Evolutionary conservation across 2,113 vertebrate species (phyloP).

Genomic region (Pteronura brasiliensis): DNA sequence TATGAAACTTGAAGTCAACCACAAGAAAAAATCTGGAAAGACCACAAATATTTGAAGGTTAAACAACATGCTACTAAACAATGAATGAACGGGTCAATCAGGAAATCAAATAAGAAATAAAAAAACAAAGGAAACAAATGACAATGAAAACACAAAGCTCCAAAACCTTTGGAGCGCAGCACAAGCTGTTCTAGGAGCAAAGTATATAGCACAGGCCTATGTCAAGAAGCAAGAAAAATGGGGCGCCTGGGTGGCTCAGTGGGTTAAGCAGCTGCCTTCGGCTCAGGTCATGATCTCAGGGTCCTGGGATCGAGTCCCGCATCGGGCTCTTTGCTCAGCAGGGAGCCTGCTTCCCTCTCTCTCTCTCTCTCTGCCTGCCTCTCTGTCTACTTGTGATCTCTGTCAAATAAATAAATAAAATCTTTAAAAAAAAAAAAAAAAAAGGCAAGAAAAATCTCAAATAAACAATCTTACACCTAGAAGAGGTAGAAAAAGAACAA

Average conservation of each 20-base stretch:
- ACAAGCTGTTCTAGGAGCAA: background rate
- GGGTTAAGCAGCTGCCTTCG: too few species aligned
- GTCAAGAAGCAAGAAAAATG: background rate
- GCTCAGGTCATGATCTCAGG: too few species aligned
- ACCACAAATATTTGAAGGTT: background rate
- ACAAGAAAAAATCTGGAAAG: background rate
- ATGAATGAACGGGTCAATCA: background rate
- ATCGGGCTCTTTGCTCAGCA: too few species aligned
- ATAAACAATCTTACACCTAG: background rate
- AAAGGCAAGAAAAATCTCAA: background rate
- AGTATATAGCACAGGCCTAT: background rate
- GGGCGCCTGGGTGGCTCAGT: too few species aligned
- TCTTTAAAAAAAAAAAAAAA: too few species aligned
- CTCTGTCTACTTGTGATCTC: too few species aligned
- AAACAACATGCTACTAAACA: background rate
- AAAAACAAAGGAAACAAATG: background rate
- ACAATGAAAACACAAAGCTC: background rate
- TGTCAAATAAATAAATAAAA: too few species aligned
- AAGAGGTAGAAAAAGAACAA: background rate
- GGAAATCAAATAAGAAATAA: background rate
- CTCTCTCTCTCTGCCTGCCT: too few species aligned
- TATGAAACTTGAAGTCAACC: background rate
- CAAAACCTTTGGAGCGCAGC: background rate
- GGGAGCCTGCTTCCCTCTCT: too few species aligned
- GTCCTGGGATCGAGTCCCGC: too few species aligned